These are phyloP conservation scores for Halictus ligatus DNA, from an alignment of 2,888 invertebrate species.

Conservation along the genomic window DNA sequence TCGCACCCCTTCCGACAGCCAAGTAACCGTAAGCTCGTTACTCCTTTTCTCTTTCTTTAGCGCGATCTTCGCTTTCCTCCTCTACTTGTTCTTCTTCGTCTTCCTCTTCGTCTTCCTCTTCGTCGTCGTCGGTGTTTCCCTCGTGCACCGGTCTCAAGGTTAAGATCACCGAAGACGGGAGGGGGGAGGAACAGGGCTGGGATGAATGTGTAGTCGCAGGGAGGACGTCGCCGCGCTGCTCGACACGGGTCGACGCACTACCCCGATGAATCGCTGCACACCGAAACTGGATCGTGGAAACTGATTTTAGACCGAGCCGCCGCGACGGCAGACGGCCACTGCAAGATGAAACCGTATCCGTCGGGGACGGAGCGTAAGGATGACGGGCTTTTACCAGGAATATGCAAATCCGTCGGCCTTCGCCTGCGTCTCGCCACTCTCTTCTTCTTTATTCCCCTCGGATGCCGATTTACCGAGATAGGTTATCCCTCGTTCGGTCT, in stretches of 20 bases:
- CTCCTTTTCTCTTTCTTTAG: not conserved
- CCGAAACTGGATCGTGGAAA: constrained; percentile 60
- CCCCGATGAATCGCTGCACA: constrained; percentile 48
- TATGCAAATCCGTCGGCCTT: constrained; percentile 59
- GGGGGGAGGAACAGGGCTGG: constrained; percentile 10
- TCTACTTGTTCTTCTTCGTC: not conserved
- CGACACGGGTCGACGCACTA: constrained; percentile 57
- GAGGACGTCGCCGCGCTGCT: constrained; percentile 24
- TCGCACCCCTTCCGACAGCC: constrained; percentile 35
- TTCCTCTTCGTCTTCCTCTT: not conserved
- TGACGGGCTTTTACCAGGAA: constrained; percentile 55
- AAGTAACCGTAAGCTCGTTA: constrained; percentile 24
- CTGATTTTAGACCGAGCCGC: constrained; percentile 59
- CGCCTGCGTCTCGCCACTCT: not conserved
- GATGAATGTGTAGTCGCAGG: constrained; percentile 29
- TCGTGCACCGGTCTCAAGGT: constrained; percentile 64
- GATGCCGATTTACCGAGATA: constrained; percentile 52
- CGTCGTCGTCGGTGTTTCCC: constrained; percentile 17
- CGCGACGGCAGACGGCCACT: constrained; percentile 24
- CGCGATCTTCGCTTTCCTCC: not conserved
- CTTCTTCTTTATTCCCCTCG: constrained; percentile 33
- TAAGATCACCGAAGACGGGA: constrained; percentile 54
- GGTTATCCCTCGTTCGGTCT: constrained; percentile 41
- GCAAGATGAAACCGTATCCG: constrained; percentile 58
- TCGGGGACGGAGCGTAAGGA: constrained; percentile 42